Conservation (phyloP, 2,797 vertebrate genomes). For the Phalanger gymnotis region DNA sequence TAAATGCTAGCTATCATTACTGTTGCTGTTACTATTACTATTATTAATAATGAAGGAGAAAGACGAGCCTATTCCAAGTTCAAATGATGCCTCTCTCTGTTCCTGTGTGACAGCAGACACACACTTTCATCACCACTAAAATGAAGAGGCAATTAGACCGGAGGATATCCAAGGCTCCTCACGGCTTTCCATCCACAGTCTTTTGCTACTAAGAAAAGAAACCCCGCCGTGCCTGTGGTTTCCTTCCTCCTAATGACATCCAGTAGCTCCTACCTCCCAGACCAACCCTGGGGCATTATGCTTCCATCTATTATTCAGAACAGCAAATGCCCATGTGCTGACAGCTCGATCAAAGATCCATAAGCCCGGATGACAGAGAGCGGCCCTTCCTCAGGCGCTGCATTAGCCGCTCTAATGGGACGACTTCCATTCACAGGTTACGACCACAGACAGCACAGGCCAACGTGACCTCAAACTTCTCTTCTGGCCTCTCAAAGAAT, state of each 20-base stretch:
- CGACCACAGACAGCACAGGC: conserved; percentile 60
- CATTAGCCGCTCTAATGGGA: conserved; percentile 64
- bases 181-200: not conserved
- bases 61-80: not conserved
- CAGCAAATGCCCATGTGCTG: not conserved
- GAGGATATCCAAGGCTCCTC: conserved; percentile 14
- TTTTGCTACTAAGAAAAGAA: not conserved
- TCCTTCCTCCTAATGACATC: conserved; percentile 9
- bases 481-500: conserved; percentile 26
- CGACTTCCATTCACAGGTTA: conserved; percentile 63
- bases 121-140: not conserved
- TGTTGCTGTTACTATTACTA: not conserved
- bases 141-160: not conserved
- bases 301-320: not conserved
- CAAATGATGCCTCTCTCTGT: not conserved
- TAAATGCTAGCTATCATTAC: not conserved
- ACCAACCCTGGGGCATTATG: not conserved
- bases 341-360: conserved; percentile 37
- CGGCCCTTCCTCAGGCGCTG: conserved; percentile 47
- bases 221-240: conserved; percentile 26
- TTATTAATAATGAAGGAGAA: not conserved
- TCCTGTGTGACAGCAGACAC: not conserved
- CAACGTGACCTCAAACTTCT: conserved; percentile 40
- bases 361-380: conserved; percentile 58
- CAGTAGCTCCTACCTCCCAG: conserved; percentile 26